A percentile compares a stretch with the other conserved stretches of the same genome.
These are phyloP conservation scores for Panulirus ornatus DNA, from an alignment of 1,140 invertebrate genomes.

Conservation along the genomic window DNA sequence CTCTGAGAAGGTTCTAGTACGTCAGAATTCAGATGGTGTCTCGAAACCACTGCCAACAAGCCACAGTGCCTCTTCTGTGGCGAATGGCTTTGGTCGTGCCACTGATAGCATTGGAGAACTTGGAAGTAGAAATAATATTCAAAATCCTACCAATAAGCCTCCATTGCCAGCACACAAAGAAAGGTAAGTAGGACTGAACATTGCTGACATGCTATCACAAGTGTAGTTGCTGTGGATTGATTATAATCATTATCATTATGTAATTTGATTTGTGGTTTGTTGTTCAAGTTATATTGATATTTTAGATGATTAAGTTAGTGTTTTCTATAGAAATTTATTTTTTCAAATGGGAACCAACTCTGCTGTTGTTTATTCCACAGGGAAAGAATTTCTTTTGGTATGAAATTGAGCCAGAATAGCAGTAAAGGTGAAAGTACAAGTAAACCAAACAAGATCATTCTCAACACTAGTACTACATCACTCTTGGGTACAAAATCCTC, in stretches of 20 bases:
- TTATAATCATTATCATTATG: too few species aligned
- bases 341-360: too few species aligned
- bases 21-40: conserved; percentile 52
- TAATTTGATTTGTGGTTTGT: neutral
- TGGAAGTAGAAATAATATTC: conserved; percentile 2
- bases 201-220: too few species aligned
- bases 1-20: conserved; percentile 53
- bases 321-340: neutral
- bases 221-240: too few species aligned
- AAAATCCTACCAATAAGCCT: conserved; percentile 18
- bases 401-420: conserved; percentile 38
- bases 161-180: conserved; percentile 50
- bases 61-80: conserved; percentile 60
- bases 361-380: conserved; percentile 30
- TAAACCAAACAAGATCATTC: conserved; percentile 40
- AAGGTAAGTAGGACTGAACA: conserved; percentile 5
- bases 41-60: conserved; percentile 51
- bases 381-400: conserved; percentile 66
- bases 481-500: conserved; percentile 11
- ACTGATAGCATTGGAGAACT: conserved; percentile 36
- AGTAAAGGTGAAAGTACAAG: conserved; percentile 33
- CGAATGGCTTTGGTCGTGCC: conserved; percentile 52
- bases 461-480: conserved; percentile 8
- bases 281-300: neutral
- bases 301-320: neutral